Evolutionary conservation across 1,140 invertebrate species (phyloP).

Genomic region (Heterodera carotae): DNA sequence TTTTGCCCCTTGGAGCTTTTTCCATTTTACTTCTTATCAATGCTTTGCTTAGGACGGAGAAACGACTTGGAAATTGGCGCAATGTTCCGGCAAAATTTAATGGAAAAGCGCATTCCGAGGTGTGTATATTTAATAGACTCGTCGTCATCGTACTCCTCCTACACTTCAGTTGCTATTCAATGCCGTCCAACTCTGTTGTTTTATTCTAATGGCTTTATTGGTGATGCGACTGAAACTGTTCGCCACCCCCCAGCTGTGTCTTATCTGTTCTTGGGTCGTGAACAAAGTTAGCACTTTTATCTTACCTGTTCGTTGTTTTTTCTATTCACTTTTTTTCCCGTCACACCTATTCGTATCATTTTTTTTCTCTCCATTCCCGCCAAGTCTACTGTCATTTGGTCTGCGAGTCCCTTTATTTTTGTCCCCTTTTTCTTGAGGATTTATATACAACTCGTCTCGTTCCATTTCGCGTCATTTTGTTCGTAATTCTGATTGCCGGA

Average conservation of each 20-base stretch:
- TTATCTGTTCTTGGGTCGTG: conserved; percentile 73
- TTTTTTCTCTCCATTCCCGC: no score
- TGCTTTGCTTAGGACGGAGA: conserved; percentile 37
- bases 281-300: conserved; percentile 69
- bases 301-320: no score
- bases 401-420: no score
- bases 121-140: conserved; percentile 19
- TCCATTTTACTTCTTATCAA: conserved; percentile 64
- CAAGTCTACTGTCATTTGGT: no score
- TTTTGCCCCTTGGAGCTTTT: conserved; percentile 71
- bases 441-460: conserved; percentile 9
- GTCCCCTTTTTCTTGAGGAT: conserved; percentile 5
- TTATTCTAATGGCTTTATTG: conserved; percentile 75
- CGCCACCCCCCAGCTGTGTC: conserved; percentile 79
- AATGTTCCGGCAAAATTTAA: conserved; percentile 15
- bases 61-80: conserved; percentile 1
- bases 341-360: no score
- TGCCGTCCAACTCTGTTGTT: conserved; percentile 73
- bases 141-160: background rate
- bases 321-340: no score
- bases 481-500: conserved; percentile 45
- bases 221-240: conserved; percentile 84
- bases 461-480: conserved; percentile 31
- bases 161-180: conserved; percentile 73
- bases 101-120: conserved; percentile 11